A percentile compares a stretch with the other conserved stretches of the same genome.
phyloP scores from a whole-genome alignment of 2,888 invertebrate species.

The Diaphora mendica region DNA sequence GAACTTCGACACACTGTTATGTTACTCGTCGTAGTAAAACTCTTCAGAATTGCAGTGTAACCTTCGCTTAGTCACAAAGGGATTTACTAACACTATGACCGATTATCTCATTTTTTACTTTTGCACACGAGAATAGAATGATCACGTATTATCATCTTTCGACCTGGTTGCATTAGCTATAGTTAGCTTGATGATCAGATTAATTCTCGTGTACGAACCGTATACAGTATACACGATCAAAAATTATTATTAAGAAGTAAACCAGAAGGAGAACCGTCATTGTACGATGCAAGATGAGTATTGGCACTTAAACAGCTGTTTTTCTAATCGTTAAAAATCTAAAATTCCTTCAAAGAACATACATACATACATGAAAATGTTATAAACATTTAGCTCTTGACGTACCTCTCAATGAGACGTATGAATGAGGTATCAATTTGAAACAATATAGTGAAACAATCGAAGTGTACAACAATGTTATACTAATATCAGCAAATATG shows the following conservation, averaged over 20 bases:
- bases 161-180: not conserved
- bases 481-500: conserved; percentile 10
- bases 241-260: not conserved
- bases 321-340: not conserved
- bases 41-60: no score
- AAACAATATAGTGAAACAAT: conserved; percentile 12
- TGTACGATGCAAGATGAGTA: no score
- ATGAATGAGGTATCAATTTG: conserved; percentile 7
- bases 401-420: not conserved
- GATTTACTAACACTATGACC: no score
- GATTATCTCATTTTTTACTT: no score
- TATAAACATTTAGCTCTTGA: not conserved
- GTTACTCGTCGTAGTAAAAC: no score
- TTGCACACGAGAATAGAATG: no score
- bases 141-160: no score
- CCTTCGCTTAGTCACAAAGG: no score
- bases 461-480: conserved; percentile 7
- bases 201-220: not conserved
- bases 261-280: no score
- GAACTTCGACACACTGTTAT: not conserved
- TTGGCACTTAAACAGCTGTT: no score
- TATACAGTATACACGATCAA: not conserved
- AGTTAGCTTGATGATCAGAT: not conserved
- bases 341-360: not conserved
- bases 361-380: not conserved